Base-by-base conservation (phyloP, 2,113 vertebrate genomes). In the Myrmecophaga tridactyla region DNA sequence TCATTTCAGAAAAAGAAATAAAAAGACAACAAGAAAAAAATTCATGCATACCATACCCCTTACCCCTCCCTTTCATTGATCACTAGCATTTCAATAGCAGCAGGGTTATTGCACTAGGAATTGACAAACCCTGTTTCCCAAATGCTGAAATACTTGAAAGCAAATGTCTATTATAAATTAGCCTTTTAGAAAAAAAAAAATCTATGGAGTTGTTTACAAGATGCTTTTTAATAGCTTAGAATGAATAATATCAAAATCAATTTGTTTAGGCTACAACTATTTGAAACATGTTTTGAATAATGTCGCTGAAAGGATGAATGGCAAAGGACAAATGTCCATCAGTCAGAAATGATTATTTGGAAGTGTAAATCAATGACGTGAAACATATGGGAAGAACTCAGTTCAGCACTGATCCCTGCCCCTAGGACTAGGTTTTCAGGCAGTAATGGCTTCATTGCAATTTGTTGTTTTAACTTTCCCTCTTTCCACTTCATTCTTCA, bases 151-250 rank as follows among this genome's bases (percentile, higher is more conserved):
- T 36, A 62, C 85, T 65, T 39, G 13, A 83, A 93, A 82, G 67
- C 51, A 96, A 87, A 65, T 72, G 17, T 70, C 31, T 43, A 21
- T 43, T 72, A 77, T 86, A 67, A 94, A 82, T 86, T 51, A 91
- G 51, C 51, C 25, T 23, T 69, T n/a, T 82, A 53, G 86, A 63
- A 88, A 73, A 60, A 91, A 39, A 62, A 85, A 60, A 69, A 86
- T 80, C 88, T 86, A 48, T 94, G 86, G 81, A 63, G 15, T 18
- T 95, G 41, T 27, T 95, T 39, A 75, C 34, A 46, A 77, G 31
- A 80, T 25, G 3, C 10, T 43, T 95, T 76, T 70, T 75, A 39
- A 34, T 92, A 94, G 25, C 15, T 85, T 78, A 69, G 14, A 63
- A 90, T 76, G 36, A 73, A 93, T 76, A 75, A 63, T 90, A 41